Base-by-base conservation (phyloP, 2,113 vertebrate species). In the Delphinapterus leucas region DNA sequence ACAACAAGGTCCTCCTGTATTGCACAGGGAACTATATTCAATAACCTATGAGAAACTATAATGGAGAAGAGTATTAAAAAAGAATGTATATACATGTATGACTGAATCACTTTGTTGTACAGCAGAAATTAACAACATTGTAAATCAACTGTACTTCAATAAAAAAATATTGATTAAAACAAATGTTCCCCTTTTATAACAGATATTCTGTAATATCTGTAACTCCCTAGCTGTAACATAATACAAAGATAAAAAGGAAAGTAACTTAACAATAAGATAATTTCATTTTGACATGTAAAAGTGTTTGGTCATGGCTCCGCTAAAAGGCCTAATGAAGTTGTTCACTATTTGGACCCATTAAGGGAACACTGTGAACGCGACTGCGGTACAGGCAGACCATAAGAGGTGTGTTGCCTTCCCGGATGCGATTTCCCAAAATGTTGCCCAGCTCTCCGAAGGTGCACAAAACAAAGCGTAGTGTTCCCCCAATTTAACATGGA, bases 241-340 rank as follows among this genome's bases (percentile, higher is more conserved):
- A 55, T 21, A 14, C 20, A 87, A 80, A 83, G 41, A 74, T 18
- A 82, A 80, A 82, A 88, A 53, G 4, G 65, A 74, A 89, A 74
- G 47, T 73, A 63, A 88, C 25, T 71, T 91, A 68, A 63, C 12
- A 90, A 81, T 28, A 49, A 65, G 58, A 26, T 74, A 49, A 81
- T 79, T 87, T 83, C 63, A 86, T 79, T 96, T 83, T 82, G 74
- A 76, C 76, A 21, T 20, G 18, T 74, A 70, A 55, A 77, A 70
- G 38, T 86, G 31, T 84, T 91, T 81, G 83, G 28, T 49, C n/a
- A 33, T 25, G n/a, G 36, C 65, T 77, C 13, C 4, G 25, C 3
- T 47, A 15, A 91, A 86, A 74, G 36, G 18, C 15, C 65, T 60
- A 41, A 70, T 60, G 25, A 84, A 60, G 68, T 38, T 67, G 28